Evolutionary conservation across 2,113 vertebrate genomes (phyloP).

Genomic region (Gulo gulo): DNA sequence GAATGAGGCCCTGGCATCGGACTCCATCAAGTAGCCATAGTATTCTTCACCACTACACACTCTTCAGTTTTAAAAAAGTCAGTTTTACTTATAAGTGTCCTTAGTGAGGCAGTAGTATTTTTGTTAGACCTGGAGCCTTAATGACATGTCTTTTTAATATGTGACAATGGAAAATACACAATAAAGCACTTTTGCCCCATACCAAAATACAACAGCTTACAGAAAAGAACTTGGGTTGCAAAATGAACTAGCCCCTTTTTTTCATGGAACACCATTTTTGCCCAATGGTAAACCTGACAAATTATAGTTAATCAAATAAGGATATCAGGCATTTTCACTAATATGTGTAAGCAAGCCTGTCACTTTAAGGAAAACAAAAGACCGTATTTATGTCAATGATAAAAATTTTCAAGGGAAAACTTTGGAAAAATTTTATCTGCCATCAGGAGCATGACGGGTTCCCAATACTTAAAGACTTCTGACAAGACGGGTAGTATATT

Average conservation of each 20-base stretch:
- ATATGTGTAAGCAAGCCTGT: neutral
- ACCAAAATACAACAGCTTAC: neutral
- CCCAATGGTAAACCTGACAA: neutral
- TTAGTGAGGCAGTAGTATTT: neutral
- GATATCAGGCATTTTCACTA: neutral
- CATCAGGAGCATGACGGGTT: neutral
- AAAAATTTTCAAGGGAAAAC: neutral
- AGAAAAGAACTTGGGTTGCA: neutral
- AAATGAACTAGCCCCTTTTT: neutral
- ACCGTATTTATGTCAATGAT: neutral
- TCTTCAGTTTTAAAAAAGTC: neutral
- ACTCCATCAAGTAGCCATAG: neutral
- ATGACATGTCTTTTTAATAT: neutral
- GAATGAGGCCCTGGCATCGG: neutral
- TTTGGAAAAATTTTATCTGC: neutral
- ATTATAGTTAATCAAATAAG: neutral
- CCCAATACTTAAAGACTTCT: neutral
- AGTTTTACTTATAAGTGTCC: neutral
- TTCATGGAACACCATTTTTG: neutral
- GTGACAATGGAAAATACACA: neutral
- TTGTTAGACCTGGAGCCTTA: neutral
- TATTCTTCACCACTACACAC: neutral
- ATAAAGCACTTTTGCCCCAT: neutral
- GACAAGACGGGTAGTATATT: neutral
- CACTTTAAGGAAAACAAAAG: neutral